phyloP scores from a whole-genome alignment of 2,888 invertebrate species.

The Melitaea athalia region DNA sequence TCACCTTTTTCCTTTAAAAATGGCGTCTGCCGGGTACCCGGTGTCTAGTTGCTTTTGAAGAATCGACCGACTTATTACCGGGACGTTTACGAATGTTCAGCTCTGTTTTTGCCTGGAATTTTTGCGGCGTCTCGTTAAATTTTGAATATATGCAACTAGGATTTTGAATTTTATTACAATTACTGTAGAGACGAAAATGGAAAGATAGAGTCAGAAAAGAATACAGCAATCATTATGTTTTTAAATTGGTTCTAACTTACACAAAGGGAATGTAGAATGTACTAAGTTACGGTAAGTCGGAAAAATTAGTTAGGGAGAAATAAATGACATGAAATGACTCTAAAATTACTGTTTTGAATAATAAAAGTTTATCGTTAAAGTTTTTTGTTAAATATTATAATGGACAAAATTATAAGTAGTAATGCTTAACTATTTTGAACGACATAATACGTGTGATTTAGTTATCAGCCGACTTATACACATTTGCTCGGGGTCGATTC shows the following conservation, averaged over 20 bases:
- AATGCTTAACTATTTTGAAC: too few relatives aligned
- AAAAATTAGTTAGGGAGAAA: conserved; percentile 23
- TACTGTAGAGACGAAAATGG: conserved; percentile 23
- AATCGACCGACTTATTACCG: conserved; percentile 53
- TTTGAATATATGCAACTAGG: conserved; percentile 32
- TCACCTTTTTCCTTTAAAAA: conserved; percentile 42
- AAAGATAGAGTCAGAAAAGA: neutral
- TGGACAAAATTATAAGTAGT: too few relatives aligned
- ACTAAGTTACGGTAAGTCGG: conserved; percentile 21
- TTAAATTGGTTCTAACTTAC: conserved; percentile 36
- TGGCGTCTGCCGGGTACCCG: conserved; percentile 36
- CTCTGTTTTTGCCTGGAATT: conserved; percentile 47
- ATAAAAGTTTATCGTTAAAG: neutral
- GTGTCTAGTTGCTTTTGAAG: conserved; percentile 48
- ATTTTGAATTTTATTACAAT: conserved; percentile 27
- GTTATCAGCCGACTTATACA: too few relatives aligned
- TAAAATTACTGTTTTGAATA: neutral
- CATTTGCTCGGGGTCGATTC: too few relatives aligned
- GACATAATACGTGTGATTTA: too few relatives aligned
- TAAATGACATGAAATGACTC: conserved; percentile 8
- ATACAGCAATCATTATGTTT: conserved; percentile 38
- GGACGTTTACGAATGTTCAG: conserved; percentile 54
- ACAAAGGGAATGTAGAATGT: conserved; percentile 32
- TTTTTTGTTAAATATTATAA: neutral
- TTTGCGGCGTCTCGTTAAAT: conserved; percentile 45